Conservation (phyloP, 2,113 vertebrate genomes). For the Stictonetta naevosa region DNA sequence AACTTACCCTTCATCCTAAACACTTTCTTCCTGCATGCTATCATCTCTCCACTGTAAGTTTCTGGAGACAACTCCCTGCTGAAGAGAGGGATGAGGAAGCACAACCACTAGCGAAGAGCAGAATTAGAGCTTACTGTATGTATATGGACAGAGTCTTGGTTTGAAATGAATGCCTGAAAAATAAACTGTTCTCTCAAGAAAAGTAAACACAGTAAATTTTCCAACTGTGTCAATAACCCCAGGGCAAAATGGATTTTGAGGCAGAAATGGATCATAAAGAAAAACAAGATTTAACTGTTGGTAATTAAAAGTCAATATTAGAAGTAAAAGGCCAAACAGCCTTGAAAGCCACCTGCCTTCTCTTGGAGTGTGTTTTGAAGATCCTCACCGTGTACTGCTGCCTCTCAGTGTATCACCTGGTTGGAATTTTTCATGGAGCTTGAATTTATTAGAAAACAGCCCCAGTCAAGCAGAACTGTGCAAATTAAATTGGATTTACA, state of each 20-base stretch:
- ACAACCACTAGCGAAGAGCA: not conserved
- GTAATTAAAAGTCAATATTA: slow-evolving; percentile 76
- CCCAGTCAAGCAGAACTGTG: slow-evolving; percentile 77
- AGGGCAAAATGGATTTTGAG: slow-evolving; percentile 19
- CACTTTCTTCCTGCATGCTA: not conserved
- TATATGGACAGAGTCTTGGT: not conserved
- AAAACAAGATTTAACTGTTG: slow-evolving; percentile 69
- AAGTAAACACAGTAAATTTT: slow-evolving; percentile 42
- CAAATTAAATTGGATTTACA: slow-evolving; percentile 82
- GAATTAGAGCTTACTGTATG: not conserved
- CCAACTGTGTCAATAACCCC: slow-evolving; percentile 77
- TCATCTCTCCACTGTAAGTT: not conserved
- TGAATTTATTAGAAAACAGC: slow-evolving; percentile 71
- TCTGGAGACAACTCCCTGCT: not conserved
- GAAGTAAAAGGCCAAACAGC: slow-evolving; percentile 16
- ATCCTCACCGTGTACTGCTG: slow-evolving; percentile 23
- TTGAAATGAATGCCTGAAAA: not conserved
- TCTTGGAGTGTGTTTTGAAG: slow-evolving; percentile 33
- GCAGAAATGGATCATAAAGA: slow-evolving; percentile 41
- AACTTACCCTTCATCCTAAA: not conserved
- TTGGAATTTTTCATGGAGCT: slow-evolving; percentile 76
- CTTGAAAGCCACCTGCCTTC: slow-evolving; percentile 59
- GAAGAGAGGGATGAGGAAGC: not conserved
- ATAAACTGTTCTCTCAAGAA: not conserved
- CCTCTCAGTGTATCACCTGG: slow-evolving; percentile 73